Evolutionary conservation across 2,113 vertebrate species (phyloP).

Genomic region (Myanophis thanlyinensis): DNA sequence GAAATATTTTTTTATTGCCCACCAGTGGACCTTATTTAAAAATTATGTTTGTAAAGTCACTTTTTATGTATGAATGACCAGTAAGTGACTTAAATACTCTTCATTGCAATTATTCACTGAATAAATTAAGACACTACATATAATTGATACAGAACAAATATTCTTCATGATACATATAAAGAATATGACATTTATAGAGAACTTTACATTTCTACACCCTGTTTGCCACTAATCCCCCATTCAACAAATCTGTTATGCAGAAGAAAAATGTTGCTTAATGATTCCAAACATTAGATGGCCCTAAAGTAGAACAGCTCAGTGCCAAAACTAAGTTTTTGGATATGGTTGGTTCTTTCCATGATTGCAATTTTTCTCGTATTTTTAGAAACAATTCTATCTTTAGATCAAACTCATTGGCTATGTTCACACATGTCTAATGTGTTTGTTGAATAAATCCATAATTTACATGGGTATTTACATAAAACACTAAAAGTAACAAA

Average conservation of each 20-base stretch:
- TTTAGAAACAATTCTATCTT: neutral
- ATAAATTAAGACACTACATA: neutral
- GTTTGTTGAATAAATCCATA: neutral
- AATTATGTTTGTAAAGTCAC: neutral
- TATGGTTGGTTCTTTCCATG: neutral
- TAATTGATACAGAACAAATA: neutral
- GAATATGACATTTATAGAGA: neutral
- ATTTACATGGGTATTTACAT: neutral
- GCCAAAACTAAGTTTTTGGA: neutral
- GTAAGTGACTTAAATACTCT: neutral
- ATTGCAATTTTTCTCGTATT: neutral
- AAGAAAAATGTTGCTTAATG: neutral
- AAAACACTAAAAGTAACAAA: neutral
- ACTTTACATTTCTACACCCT: neutral
- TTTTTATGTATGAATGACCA: neutral
- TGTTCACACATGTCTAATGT: neutral
- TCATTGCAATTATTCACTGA: neutral
- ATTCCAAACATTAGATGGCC: neutral
- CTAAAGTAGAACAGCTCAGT: neutral
- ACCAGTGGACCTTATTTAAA: slow-evolving; percentile 6
- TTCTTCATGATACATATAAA: neutral
- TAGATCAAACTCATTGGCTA: neutral
- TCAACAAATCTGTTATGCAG: neutral
- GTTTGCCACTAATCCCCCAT: neutral
- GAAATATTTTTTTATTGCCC: neutral